phyloP scores from a whole-genome alignment of 2,888 invertebrate genomes.

The Argyresthia albistria region DNA sequence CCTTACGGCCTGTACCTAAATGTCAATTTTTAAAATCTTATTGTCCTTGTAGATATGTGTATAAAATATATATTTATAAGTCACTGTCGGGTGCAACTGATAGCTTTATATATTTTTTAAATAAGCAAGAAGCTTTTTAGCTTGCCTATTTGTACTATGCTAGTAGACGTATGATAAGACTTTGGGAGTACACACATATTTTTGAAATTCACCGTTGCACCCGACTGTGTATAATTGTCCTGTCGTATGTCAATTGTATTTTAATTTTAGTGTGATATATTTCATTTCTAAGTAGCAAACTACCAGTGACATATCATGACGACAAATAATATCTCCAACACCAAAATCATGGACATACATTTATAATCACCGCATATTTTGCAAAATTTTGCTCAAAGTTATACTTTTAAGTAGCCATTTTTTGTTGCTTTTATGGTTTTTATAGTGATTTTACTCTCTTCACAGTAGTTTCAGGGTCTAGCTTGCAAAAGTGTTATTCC shows the following conservation, averaged over 20 bases:
- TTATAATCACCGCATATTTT: conserved; percentile 8
- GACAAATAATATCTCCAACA: conserved; percentile 38
- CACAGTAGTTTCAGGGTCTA: background rate
- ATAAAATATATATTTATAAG: conserved; percentile 22
- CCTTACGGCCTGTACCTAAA: background rate
- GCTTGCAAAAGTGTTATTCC: no score
- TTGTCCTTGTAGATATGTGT: conserved; percentile 21
- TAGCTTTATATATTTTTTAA: conserved; percentile 38
- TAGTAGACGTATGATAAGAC: conserved; percentile 7
- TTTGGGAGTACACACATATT: conserved; percentile 1
- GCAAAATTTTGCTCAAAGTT: conserved; percentile 23
- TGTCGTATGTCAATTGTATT: conserved; percentile 29
- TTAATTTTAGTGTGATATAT: conserved; percentile 15
- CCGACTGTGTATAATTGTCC: background rate
- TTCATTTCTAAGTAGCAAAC: conserved; percentile 32
- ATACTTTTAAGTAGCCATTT: conserved; percentile 4
- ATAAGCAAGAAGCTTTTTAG: conserved; percentile 10
- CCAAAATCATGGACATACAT: conserved; percentile 8
- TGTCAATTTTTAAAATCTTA: conserved; percentile 34
- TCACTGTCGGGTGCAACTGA: conserved; percentile 42
- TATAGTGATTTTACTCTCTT: conserved; percentile 3
- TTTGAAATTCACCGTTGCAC: background rate
- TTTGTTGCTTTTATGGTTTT: background rate
- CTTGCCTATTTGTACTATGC: conserved; percentile 27
- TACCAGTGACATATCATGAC: conserved; percentile 49